Conservation (phyloP, 2,113 vertebrate species). For the Lasiurus borealis region DNA sequence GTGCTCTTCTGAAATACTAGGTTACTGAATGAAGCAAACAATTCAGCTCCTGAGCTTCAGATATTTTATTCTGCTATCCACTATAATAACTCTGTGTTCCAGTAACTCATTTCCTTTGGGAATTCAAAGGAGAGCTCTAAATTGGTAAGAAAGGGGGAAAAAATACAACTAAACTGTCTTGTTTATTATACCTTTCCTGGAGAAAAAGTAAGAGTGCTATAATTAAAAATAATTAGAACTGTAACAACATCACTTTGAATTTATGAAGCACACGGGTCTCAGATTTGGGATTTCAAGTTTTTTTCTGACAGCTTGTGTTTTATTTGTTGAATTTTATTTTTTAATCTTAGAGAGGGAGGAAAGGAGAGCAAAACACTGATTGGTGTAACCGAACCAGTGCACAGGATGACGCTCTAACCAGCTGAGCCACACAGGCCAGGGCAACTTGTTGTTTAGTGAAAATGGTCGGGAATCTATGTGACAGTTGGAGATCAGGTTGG, state of each 20-base stretch:
- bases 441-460: background rate
- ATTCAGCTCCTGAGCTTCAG: background rate
- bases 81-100: slow-evolving; percentile 6
- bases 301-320: background rate
- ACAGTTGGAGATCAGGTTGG: background rate
- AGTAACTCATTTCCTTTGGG: slow-evolving; percentile 6
- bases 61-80: slow-evolving; percentile 21
- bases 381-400: background rate
- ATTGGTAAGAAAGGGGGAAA: background rate
- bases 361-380: background rate
- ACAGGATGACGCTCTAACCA: background rate
- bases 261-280: background rate
- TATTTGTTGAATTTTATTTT: background rate
- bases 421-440: background rate
- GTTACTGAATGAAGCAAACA: slow-evolving; percentile 29
- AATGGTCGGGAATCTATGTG: too few relatives aligned
- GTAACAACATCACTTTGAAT: background rate
- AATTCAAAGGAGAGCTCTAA: background rate
- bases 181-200: background rate
- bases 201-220: background rate
- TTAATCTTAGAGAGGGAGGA: background rate
- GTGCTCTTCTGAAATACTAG: slow-evolving; percentile 9
- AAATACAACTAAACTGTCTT: background rate
- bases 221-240: background rate
- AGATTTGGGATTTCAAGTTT: background rate